phyloP scores from a whole-genome alignment of 1,140 invertebrate species.

The Halictus rubicundus region DNA sequence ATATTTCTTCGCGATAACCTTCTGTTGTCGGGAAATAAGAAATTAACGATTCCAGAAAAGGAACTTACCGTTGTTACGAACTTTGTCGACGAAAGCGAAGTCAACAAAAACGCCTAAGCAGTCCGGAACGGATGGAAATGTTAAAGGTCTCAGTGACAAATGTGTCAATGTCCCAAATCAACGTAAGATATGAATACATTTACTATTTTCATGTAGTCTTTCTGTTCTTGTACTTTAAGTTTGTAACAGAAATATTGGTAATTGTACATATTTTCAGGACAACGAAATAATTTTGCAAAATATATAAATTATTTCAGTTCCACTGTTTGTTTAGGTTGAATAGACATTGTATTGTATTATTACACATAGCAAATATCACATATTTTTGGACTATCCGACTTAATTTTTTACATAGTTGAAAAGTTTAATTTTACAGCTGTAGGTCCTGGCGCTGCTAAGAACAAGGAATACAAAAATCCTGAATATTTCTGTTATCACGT shows the following conservation, averaged over 20 bases:
- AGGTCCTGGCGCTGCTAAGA: slow-evolving; percentile 87
- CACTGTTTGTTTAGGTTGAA: no score
- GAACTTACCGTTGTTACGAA: neutral
- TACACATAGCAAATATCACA: no score
- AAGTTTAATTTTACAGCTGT: slow-evolving; percentile 74
- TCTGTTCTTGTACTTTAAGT: no score
- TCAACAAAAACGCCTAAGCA: neutral
- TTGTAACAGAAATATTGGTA: no score
- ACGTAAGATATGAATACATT: slow-evolving; percentile 69
- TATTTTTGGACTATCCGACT: no score
- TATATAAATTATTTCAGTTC: no score
- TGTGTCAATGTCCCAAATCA: slow-evolving; percentile 81
- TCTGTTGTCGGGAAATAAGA: neutral
- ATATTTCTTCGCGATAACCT: neutral
- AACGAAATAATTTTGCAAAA: no score
- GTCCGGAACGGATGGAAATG: slow-evolving; percentile 72
- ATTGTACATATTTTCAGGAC: no score
- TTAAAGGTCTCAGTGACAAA: slow-evolving; percentile 84
- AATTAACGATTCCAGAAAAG: slow-evolving; percentile 33
- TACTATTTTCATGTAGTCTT: neutral
- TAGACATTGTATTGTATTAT: no score
- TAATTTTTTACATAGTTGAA: no score
- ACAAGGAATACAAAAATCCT: slow-evolving; percentile 90
- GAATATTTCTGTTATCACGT: slow-evolving; percentile 92
- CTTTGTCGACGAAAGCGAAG: neutral